phyloP scores from a whole-genome alignment of 2,113 vertebrate genomes.

The Nerophis lumbriciformis region DNA sequence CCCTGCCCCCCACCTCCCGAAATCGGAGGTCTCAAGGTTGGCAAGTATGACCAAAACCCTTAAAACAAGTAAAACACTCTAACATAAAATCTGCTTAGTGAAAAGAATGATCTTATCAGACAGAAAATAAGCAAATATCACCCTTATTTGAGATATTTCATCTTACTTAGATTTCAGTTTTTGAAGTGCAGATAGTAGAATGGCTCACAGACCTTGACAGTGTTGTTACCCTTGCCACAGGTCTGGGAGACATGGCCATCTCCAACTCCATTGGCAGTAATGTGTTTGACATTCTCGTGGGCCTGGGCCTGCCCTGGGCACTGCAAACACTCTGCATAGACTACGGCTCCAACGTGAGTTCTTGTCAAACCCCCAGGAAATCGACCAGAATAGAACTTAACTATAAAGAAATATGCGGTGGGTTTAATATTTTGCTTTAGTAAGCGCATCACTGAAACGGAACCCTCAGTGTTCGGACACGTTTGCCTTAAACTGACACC shows the following conservation, averaged over 20 bases:
- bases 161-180: too few species aligned
- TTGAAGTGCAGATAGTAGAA: neutral
- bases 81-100: too few species aligned
- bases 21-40: too few species aligned
- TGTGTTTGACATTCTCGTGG: constrained; percentile 94
- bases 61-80: too few species aligned
- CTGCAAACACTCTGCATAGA: constrained; percentile 89
- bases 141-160: too few species aligned
- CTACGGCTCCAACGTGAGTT: constrained; percentile 86
- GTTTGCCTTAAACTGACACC: too few species aligned
- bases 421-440: too few species aligned
- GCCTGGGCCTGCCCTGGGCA: constrained; percentile 87
- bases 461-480: neutral
- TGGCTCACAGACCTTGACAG: constrained; percentile 19
- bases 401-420: neutral
- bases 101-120: too few species aligned
- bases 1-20: too few species aligned
- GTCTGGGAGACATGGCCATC: constrained; percentile 94
- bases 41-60: too few species aligned
- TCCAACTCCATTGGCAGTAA: constrained; percentile 96
- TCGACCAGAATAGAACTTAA: constrained; percentile 15
- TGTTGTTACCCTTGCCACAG: constrained; percentile 58
- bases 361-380: constrained; percentile 3
- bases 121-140: too few species aligned
- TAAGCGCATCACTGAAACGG: too few species aligned